A percentile compares a stretch with the other conserved stretches of the same genome.
Conservation (phyloP, 2,113 vertebrate species). For the Aspidoscelis tigris region DNA sequence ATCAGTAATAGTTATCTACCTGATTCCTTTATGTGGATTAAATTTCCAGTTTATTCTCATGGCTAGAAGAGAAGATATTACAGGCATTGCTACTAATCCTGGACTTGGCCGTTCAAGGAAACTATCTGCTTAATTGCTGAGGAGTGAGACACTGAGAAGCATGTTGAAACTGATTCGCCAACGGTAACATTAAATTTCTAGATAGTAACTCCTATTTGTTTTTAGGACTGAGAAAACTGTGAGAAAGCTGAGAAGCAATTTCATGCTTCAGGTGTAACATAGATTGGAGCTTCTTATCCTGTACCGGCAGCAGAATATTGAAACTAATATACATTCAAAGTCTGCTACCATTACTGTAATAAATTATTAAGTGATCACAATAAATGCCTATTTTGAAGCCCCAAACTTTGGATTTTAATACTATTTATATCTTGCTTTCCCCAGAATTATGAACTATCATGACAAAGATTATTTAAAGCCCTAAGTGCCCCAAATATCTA, state of each 20-base stretch:
- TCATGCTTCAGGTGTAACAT: slow-evolving; percentile 43
- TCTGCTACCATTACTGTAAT: not conserved
- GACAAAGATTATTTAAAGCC: too few relatives aligned
- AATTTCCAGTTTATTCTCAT: slow-evolving; percentile 4
- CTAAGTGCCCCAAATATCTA: too few relatives aligned
- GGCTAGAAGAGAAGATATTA: not conserved
- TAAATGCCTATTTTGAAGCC: not conserved
- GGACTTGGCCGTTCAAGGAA: slow-evolving; percentile 15
- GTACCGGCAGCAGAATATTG: not conserved
- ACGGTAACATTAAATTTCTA: slow-evolving; percentile 23
- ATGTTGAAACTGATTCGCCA: slow-evolving; percentile 17
- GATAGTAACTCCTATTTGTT: slow-evolving; percentile 38
- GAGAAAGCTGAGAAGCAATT: slow-evolving; percentile 37
- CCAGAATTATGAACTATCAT: not conserved
- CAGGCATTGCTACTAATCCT: slow-evolving; percentile 23
- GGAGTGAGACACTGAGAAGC: not conserved
- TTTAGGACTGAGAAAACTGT: slow-evolving; percentile 30
- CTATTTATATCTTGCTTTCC: slow-evolving; percentile 3
- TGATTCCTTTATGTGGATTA: not conserved
- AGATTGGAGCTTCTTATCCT: slow-evolving; percentile 38
- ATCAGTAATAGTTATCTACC: not conserved
- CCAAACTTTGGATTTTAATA: slow-evolving; percentile 38
- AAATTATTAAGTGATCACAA: slow-evolving; percentile 16
- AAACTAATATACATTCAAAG: not conserved
- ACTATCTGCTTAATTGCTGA: slow-evolving; percentile 18